Evolutionary conservation across 2,113 vertebrate species (phyloP).

Genomic region (Carollia perspicillata): DNA sequence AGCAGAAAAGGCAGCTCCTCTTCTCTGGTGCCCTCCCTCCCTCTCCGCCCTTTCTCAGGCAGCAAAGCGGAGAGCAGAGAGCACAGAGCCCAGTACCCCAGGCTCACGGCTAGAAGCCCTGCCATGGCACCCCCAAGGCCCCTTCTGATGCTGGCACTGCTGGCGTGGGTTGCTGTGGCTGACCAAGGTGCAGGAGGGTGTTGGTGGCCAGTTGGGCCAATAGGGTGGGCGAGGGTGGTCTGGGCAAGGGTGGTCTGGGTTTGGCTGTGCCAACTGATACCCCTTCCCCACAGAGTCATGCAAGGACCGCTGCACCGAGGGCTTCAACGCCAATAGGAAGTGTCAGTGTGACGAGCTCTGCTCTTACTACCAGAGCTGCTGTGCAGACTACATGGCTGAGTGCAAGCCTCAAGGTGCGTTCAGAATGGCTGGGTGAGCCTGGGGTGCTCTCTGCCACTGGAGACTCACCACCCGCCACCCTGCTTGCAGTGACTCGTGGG

Average conservation of each 20-base stretch:
- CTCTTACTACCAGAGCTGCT: conserved; percentile 94
- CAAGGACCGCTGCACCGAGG: conserved; percentile 86
- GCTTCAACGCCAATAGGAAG: conserved; percentile 81
- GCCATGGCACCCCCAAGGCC: conserved; percentile 33
- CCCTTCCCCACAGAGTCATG: conserved; percentile 87
- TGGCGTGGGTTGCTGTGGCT: conserved; percentile 49
- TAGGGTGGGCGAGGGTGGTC: background rate
- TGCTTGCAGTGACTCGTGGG: conserved; percentile 86
- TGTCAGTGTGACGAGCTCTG: conserved; percentile 97
- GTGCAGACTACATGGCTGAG: conserved; percentile 83
- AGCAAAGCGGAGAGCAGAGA: background rate
- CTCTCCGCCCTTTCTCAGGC: background rate
- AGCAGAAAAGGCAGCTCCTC: background rate
- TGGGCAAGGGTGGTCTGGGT: background rate
- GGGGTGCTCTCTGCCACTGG: background rate
- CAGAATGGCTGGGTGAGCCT: conserved; percentile 69
- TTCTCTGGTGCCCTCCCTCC: background rate
- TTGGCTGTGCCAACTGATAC: background rate
- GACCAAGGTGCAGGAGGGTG: conserved; percentile 65
- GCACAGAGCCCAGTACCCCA: background rate
- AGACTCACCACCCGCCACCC: background rate
- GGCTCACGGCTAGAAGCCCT: background rate
- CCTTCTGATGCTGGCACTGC: conserved; percentile 53
- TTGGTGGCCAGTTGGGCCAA: background rate
- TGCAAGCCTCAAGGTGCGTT: conserved; percentile 87